Evolutionary conservation across 2,888 invertebrate genomes (phyloP), one percentile per base, ranked within the genome.

Genomic region (Drosophila rellima): DNA sequence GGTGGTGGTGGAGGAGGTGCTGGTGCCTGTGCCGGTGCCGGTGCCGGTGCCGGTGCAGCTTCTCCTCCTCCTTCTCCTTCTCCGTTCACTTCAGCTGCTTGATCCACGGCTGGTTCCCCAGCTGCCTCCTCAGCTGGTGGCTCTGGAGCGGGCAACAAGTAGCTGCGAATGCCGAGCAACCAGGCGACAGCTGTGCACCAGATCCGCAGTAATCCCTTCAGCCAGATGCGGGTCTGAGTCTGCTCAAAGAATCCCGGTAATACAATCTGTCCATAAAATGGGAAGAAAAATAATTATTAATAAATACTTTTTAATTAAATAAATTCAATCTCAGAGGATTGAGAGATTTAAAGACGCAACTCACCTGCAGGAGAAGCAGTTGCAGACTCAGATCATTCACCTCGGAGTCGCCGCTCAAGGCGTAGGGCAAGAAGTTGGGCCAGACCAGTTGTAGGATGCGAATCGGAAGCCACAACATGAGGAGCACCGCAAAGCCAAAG

Each of bases 401-500:
- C 91, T 98, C 96, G 0, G 96, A 95, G 87, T 97, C 97, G 0
- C 95, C 95, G 0, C 97, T 96, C 13, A 99, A 96, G 2, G 98
- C 97, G 91, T 99, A 99, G 0, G 99, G 99, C 82, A 99, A 93
- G 93, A 98, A 97, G n/a, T 95, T 95, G 0, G 98, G 97, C 92
- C 97, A 94, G 0, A 95, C 91, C 74, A 95, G 94, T 89, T 96
- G 95, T 70, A 99, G 95, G 47, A 98, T 95, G 60, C 97, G 94
- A 31, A 99, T 96, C 0, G 99, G 99, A 60, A 99, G 93, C 97
- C 98, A 99, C 42, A 99, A 94, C 96, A 99, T 98, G 44, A 99
- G 94, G 37, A 99, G 93, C 2, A 99, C 98, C 0, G 97, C 98
- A 1, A 97, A 98, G 18, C 99, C 99, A 93, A 99, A 99, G 82